Base-by-base conservation (phyloP, 35 echinoderm and acorn worm species). In the Eucidaris tribuloides region DNA sequence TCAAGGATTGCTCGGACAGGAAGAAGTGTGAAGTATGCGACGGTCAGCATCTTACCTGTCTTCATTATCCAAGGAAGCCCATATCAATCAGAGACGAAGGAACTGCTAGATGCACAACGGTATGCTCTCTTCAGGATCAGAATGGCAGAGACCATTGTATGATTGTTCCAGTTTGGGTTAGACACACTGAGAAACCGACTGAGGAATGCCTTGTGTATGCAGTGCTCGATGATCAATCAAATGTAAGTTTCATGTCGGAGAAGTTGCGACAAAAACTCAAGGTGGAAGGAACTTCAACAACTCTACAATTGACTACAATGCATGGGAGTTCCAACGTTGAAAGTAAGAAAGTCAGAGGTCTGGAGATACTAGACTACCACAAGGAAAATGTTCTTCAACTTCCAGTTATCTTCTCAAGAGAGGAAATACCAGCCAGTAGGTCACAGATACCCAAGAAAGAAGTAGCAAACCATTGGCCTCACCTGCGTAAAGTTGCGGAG, bases 121-220 rank as follows among this genome's bases (percentile, higher is more conserved):
- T 79, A 17, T 27, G 77, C 29, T 24, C 39, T 11, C 19, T 7
- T 7, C 39, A 5, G 18, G 15, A 54, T 28, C 39, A 43, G 9
- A 27, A 46, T 55, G 42, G 44, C 22, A 6, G 46, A 17, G 71
- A 87, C 6, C 7, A 60, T 20, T 87, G 41, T 7, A 87, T 87
- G 84, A 79, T 87, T 3, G 54, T 87, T 30, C 84, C 84, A 14
- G 84, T 87, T 41, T 58, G 70, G 38, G 49, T 87, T 22, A 52
- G 48, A n/a, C 48, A 52, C 48, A 52, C 9, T 2, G 3, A 0
- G 27, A 82, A 19, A 62, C 3, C 52, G 0, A 2, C 18, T 29
- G 0, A 45, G 37, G 0, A 22, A 52, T 3, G 42, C 40, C 76
- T 45, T 3, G 40, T 2, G 4, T 79, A 79, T 52, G 76, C 76